Base-by-base conservation (phyloP, 2,113 vertebrate species). In the Himantopus leucocephalus region DNA sequence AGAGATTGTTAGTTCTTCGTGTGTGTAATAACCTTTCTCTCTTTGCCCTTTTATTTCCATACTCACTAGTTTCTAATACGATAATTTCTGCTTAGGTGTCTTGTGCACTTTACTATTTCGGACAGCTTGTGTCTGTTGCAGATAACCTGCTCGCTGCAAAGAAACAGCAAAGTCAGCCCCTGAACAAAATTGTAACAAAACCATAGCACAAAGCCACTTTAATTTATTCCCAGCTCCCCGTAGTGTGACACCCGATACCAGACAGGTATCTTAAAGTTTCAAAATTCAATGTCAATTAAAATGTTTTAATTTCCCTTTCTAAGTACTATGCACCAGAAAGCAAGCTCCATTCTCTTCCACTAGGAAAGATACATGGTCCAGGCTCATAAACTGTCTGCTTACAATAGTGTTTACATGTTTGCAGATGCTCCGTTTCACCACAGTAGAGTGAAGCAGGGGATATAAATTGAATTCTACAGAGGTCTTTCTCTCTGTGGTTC, bases 261-360 rank as follows among this genome's bases (percentile, higher is more conserved):
- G 45, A 30, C 67, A 82, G n/a, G 26, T 84, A 48, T 93, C 91
- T 85, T 76, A 67, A 88, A 88, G 71, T 92, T 94, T 93, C 86
- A 92, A 81, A 92, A 96, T 95, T 96, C 85, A 60, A 2, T 93
- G 91, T 95, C 82, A 96, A 88, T 97, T 95, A 95, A 80, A 93
- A 85, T 84, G 59, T 95, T 96, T 96, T 86, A 58, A 76, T 97
- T 96, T 96, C 45, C 41, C 43, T 74, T 90, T 93, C 48, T 94
- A 87, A 77, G 55, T 87, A 39, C 22, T 37, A 66, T 76, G 50
- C 43, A 50, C 37, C 35, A 43, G 85, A 20, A 70, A 63, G 37
- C 48, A 78, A 80, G 62, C 48, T 96, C n/a, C 32, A 6, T 90
- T 97, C 59, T 92, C 62, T 70, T 70, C 68, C 53, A 39, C 26